Conservation (phyloP, 2,113 vertebrate genomes). For the Lagopus leucura region DNA sequence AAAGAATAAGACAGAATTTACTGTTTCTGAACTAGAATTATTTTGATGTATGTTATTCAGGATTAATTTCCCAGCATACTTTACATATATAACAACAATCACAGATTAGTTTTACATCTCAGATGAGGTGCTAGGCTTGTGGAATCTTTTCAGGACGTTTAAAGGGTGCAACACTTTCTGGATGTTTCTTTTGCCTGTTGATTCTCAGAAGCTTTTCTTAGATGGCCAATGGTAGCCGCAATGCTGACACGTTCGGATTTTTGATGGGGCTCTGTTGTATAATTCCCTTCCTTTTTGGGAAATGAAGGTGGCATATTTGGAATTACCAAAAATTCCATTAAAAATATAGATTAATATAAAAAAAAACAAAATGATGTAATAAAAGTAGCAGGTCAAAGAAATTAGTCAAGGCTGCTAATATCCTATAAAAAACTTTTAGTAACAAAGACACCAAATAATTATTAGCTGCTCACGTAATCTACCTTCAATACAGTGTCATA, state of each 20-base stretch:
- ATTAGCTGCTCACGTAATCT: background rate
- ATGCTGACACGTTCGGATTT: background rate
- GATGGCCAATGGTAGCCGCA: background rate
- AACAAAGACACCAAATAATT: background rate
- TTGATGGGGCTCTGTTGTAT: background rate
- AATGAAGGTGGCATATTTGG: background rate
- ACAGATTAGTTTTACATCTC: background rate
- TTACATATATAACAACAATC: background rate
- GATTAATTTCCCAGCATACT: background rate
- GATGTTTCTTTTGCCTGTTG: background rate
- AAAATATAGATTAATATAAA: background rate
- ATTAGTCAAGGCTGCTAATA: background rate
- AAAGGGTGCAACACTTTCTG: background rate
- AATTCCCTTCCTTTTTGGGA: background rate
- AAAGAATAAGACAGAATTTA: background rate
- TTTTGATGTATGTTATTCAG: background rate
- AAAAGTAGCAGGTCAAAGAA: background rate
- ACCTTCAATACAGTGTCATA: background rate
- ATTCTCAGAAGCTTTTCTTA: background rate
- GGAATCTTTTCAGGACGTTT: background rate
- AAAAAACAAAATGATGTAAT: background rate
- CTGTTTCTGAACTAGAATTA: background rate
- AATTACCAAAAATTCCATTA: background rate
- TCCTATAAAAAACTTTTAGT: background rate
- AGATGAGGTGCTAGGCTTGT: background rate